phyloP scores from a whole-genome alignment of 2,888 invertebrate species.

The Lymantria monacha region DNA sequence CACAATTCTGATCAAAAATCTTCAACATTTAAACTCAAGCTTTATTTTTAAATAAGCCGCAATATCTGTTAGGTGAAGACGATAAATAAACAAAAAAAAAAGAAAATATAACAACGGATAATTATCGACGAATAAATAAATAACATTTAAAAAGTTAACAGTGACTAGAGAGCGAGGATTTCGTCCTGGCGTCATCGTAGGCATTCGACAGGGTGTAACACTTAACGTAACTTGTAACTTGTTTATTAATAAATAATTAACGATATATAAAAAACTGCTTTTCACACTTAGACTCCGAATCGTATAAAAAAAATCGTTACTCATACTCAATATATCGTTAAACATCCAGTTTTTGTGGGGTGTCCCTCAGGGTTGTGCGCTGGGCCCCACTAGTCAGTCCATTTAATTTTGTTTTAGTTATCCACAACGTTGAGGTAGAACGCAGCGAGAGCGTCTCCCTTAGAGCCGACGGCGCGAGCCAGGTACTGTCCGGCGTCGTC shows the following conservation, averaged over 20 bases:
- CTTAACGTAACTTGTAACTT: constrained; percentile 57
- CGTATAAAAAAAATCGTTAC: constrained; percentile 70
- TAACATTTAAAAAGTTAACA: constrained; percentile 64
- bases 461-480: constrained; percentile 92
- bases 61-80: constrained; percentile 65
- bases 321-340: constrained; percentile 54
- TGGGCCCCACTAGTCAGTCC: constrained; percentile 57
- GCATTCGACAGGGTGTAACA: constrained; percentile 79
- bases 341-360: constrained; percentile 43
- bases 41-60: constrained; percentile 65
- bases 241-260: constrained; percentile 70
- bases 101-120: constrained; percentile 33
- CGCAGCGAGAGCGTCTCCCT: constrained; percentile 91
- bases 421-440: constrained; percentile 92
- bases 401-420: constrained; percentile 43
- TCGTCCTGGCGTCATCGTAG: constrained; percentile 60
- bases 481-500: constrained; percentile 94
- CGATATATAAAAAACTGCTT: constrained; percentile 64
- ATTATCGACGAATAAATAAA: constrained; percentile 55
- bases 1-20: constrained; percentile 34
- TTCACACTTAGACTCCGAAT: constrained; percentile 73
- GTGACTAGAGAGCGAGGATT: constrained; percentile 71
- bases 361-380: constrained; percentile 49
- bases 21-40: constrained; percentile 72
- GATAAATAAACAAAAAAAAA: constrained; percentile 45